Percentiles rank a stretch among this genome's conserved stretches.
Evolutionary conservation across 2,113 vertebrate genomes (phyloP).

Genomic region (Conger conger): DNA sequence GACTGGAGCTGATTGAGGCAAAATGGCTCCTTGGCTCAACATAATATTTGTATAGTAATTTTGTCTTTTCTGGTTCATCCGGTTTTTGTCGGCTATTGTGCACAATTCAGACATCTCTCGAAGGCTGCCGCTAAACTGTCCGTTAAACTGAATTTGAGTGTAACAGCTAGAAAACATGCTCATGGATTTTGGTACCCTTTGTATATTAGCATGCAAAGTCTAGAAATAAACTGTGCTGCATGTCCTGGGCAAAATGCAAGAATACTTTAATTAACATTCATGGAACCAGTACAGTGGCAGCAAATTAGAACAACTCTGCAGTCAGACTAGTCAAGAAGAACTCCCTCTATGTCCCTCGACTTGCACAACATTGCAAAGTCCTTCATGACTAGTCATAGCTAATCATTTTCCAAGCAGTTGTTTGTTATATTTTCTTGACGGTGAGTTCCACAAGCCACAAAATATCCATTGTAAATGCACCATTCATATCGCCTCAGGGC

Average conservation of each 20-base stretch:
- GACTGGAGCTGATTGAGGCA: neutral
- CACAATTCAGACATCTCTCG: neutral
- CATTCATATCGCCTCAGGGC: too few relatives aligned
- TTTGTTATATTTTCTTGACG: too few relatives aligned
- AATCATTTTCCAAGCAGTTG: too few relatives aligned
- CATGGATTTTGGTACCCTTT: too few relatives aligned
- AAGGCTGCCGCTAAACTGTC: neutral
- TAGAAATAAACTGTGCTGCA: neutral
- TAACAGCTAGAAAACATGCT: too few relatives aligned
- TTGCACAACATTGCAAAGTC: neutral
- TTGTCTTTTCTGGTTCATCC: neutral
- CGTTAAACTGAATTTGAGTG: neutral
- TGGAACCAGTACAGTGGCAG: neutral
- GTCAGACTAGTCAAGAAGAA: slow-evolving; percentile 35
- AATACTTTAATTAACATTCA: neutral
- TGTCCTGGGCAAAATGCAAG: neutral
- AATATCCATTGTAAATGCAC: too few relatives aligned
- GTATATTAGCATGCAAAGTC: too few relatives aligned
- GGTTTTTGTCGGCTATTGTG: neutral
- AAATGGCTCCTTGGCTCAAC: neutral
- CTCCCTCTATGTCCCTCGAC: neutral
- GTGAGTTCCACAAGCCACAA: too few relatives aligned
- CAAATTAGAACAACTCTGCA: slow-evolving; percentile 21
- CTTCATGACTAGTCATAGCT: too few relatives aligned
- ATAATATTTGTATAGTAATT: neutral